Evolutionary conservation across 2,113 vertebrate species (phyloP).

Genomic region (Uria aalge): DNA sequence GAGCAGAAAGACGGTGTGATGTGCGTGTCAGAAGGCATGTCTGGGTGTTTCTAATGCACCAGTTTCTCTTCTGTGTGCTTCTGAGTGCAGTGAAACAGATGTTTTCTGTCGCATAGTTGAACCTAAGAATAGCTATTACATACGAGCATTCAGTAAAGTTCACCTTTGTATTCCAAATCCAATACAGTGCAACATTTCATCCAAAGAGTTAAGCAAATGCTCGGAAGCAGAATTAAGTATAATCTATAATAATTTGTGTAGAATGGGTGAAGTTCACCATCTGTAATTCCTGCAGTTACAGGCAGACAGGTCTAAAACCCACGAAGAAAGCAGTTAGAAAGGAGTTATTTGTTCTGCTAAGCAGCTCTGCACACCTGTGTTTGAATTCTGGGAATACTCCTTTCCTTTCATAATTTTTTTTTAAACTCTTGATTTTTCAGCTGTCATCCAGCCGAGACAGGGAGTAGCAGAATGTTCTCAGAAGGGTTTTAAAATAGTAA

Average conservation of each 20-base stretch:
- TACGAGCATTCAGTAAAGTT: background rate
- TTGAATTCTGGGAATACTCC: background rate
- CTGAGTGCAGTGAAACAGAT: background rate
- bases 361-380: background rate
- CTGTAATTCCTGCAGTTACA: conserved; percentile 1
- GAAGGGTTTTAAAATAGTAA: conserved; percentile 55
- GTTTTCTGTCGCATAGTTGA: background rate
- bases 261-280: background rate
- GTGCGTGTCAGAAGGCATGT: background rate
- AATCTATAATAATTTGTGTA: background rate
- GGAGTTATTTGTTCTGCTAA: background rate
- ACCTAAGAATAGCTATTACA: background rate
- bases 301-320: background rate
- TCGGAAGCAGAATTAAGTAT: background rate
- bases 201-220: background rate
- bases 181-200: background rate
- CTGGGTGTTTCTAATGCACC: background rate
- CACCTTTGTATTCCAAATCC: background rate
- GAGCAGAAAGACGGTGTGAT: background rate
- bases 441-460: background rate
- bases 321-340: background rate
- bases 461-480: conserved; percentile 49
- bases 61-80: background rate
- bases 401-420: background rate
- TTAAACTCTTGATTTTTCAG: conserved; percentile 10